Percentiles rank a stretch among this genome's conserved stretches.
phyloP scores from a whole-genome alignment of 2,888 invertebrate genomes.

The Apodemia mormo region DNA sequence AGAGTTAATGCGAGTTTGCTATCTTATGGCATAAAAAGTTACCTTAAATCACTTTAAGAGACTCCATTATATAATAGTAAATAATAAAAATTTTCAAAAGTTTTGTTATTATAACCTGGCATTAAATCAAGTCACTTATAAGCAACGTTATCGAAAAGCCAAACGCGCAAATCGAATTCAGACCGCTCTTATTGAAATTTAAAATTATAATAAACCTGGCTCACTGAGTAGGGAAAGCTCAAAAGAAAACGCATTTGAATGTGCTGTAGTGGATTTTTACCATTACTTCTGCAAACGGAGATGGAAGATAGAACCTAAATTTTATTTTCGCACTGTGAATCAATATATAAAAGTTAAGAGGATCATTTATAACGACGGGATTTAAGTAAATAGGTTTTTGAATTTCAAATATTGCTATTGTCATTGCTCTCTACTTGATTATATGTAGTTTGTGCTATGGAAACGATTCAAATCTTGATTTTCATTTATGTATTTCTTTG shows the following conservation, averaged over 20 bases:
- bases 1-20: too few species aligned
- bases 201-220: conserved; percentile 36
- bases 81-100: background rate
- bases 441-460: background rate
- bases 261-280: conserved; percentile 23
- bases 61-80: background rate
- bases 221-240: conserved; percentile 15
- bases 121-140: conserved; percentile 18
- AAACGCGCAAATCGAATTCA: conserved; percentile 28
- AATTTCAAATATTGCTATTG: background rate
- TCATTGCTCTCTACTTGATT: background rate
- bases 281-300: conserved; percentile 16
- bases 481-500: too few species aligned
- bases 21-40: too few species aligned
- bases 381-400: background rate
- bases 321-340: conserved; percentile 10
- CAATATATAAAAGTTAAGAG: conserved; percentile 11
- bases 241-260: conserved; percentile 35
- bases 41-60: too few species aligned
- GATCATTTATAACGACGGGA: background rate
- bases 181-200: conserved; percentile 34
- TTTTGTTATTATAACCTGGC: background rate
- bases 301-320: conserved; percentile 12
- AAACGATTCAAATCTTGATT: too few species aligned
- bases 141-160: conserved; percentile 20